Conservation (phyloP, 1,140 invertebrate species). For the Homalodisca vitripennis region DNA sequence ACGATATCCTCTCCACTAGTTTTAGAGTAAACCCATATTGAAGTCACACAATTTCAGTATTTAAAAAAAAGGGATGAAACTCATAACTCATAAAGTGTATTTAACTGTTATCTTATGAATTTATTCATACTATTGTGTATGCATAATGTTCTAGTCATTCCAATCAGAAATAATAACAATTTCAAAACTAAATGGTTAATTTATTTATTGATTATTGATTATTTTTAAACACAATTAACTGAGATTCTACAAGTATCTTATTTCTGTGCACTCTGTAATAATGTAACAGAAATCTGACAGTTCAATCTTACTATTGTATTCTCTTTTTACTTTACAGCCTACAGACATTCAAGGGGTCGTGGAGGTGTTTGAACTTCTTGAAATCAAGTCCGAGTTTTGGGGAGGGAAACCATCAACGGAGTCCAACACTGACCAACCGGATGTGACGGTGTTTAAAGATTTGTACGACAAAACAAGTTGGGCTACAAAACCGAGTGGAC, state of each 20-base stretch:
- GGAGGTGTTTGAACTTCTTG: slow-evolving; percentile 75
- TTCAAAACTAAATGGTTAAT: too few relatives aligned
- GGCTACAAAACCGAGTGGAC: slow-evolving; percentile 35
- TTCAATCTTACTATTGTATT: not conserved
- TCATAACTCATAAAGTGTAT: too few relatives aligned
- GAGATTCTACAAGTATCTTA: not conserved
- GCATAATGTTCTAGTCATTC: too few relatives aligned
- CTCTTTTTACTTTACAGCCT: slow-evolving; percentile 59
- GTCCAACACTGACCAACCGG: slow-evolving; percentile 1
- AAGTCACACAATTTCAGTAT: too few relatives aligned
- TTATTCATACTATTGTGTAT: too few relatives aligned
- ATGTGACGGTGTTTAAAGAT: slow-evolving; percentile 20
- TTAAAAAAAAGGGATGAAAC: too few relatives aligned
- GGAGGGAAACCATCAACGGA: slow-evolving; percentile 34
- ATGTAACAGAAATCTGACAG: not conserved
- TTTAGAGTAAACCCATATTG: too few relatives aligned
- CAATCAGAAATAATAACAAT: too few relatives aligned
- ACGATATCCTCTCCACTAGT: too few relatives aligned
- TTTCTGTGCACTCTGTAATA: not conserved
- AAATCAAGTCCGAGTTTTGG: slow-evolving; percentile 79
- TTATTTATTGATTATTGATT: too few relatives aligned
- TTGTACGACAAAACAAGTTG: slow-evolving; percentile 4
- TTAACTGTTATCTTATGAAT: too few relatives aligned
- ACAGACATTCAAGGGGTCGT: slow-evolving; percentile 76
- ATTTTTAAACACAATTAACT: not conserved